A percentile compares a stretch with the other conserved stretches of the same genome.
These are phyloP conservation scores for Thalpophila matura DNA, from an alignment of 2,888 invertebrate genomes.

Conservation along the genomic window DNA sequence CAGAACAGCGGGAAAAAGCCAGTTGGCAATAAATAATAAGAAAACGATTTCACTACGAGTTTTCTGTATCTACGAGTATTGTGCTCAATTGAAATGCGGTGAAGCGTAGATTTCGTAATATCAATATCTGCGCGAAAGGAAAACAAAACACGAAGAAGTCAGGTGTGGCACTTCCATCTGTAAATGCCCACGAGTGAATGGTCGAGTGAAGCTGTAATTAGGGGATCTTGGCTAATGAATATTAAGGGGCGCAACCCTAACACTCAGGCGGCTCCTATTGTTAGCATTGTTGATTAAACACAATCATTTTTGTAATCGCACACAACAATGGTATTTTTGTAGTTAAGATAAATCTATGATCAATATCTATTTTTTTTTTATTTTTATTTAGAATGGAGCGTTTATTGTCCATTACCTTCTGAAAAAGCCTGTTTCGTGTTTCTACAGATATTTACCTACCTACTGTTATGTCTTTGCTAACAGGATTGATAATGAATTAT, in stretches of 20 bases:
- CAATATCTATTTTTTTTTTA: conserved; percentile 14
- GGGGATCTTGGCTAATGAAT: conserved; percentile 86
- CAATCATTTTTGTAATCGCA: conserved; percentile 80
- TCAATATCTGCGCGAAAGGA: conserved; percentile 82
- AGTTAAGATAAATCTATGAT: conserved; percentile 38
- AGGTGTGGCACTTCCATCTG: conserved; percentile 83
- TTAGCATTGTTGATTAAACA: conserved; percentile 80
- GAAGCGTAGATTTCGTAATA: conserved; percentile 80
- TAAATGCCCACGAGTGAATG: conserved; percentile 65
- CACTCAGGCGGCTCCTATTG: conserved; percentile 70
- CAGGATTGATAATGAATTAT: no score
- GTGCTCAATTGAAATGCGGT: conserved; percentile 77
- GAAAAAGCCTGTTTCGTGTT: no score
- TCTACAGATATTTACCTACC: no score
- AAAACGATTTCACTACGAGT: conserved; percentile 71
- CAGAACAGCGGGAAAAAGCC: conserved; percentile 39
- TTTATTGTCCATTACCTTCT: not conserved
- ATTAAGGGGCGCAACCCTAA: conserved; percentile 86
- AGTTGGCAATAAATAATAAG: conserved; percentile 59
- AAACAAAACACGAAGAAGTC: conserved; percentile 83
- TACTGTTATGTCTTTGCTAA: no score
- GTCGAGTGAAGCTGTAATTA: conserved; percentile 84
- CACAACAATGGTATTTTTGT: conserved; percentile 62
- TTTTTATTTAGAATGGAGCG: not conserved
- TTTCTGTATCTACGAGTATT: conserved; percentile 70